Percentiles rank a stretch among this genome's conserved stretches.
Conservation (phyloP, 92 coral and sea anemone genomes). For the Heteractis magnifica region DNA sequence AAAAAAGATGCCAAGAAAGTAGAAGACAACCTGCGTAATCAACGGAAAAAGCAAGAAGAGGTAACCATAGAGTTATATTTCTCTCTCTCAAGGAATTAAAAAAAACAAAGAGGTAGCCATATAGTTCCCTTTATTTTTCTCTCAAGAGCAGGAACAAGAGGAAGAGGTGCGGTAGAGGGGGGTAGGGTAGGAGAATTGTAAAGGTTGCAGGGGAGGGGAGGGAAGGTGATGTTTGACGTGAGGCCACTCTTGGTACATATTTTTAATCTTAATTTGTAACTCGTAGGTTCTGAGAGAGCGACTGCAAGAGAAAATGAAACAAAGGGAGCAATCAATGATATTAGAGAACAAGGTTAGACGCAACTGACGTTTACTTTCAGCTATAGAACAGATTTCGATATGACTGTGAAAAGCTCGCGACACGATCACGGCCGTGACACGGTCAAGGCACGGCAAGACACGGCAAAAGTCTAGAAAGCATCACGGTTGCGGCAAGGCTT, state of each 20-base stretch:
- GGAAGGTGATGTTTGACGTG: too few relatives aligned
- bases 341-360: constrained; percentile 70
- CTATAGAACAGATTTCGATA: background rate
- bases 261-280: background rate
- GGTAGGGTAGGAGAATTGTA: too few relatives aligned
- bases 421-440: too few relatives aligned
- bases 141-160: too few relatives aligned
- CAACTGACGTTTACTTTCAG: background rate
- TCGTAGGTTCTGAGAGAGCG: constrained; percentile 81
- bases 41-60: constrained; percentile 83
- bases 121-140: too few relatives aligned
- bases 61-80: constrained; percentile 17
- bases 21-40: constrained; percentile 68
- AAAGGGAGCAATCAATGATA: constrained; percentile 65
- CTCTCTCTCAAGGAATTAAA: background rate
- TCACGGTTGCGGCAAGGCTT: too few relatives aligned
- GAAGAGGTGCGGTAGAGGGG: too few relatives aligned
- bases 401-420: background rate
- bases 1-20: constrained; percentile 88
- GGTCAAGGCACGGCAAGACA: too few relatives aligned
- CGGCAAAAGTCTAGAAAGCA: too few relatives aligned
- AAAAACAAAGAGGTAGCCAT: too few relatives aligned
- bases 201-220: too few relatives aligned
- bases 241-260: too few relatives aligned
- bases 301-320: constrained; percentile 72